These are phyloP conservation scores for Zygothrica quintamaculata DNA, from an alignment of 2,888 invertebrate genomes.

Conservation along the genomic window DNA sequence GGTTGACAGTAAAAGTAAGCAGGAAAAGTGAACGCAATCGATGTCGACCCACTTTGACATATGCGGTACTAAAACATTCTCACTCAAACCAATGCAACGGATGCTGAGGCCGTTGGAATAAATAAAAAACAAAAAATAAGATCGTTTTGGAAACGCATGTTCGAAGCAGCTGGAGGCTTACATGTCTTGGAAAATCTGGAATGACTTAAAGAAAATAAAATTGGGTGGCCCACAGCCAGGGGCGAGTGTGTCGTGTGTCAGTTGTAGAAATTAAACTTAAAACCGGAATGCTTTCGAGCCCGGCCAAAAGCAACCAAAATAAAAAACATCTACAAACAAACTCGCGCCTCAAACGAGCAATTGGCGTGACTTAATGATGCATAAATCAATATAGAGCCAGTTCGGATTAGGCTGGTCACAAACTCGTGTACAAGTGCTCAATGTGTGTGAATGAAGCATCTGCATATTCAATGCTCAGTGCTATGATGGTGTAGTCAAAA, in stretches of 20 bases:
- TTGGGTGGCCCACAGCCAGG: constrained; percentile 74
- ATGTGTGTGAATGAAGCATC: constrained; percentile 13
- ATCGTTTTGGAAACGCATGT: constrained; percentile 37
- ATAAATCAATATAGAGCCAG: constrained; percentile 66
- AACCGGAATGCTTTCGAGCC: constrained; percentile 25
- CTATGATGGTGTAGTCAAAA: constrained; percentile 10
- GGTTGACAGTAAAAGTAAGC: constrained; percentile 78
- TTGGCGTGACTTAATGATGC: constrained; percentile 80
- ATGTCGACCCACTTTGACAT: constrained; percentile 56
- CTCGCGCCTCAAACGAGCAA: constrained; percentile 66
- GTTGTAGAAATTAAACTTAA: constrained; percentile 57
- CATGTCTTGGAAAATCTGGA: constrained; percentile 41
- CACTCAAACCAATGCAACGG: constrained; percentile 13
- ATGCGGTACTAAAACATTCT: constrained; percentile 29
- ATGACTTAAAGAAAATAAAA: constrained; percentile 39
- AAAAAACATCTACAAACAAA: constrained; percentile 28
- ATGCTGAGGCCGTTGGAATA: constrained; percentile 4
- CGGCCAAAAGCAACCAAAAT: constrained; percentile 9
- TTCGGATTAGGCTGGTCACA: constrained; percentile 11
- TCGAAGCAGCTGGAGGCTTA: constrained; percentile 33
- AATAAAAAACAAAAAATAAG: constrained; percentile 23
- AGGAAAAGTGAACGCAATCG: constrained; percentile 75
- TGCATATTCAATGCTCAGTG: constrained; percentile 11
- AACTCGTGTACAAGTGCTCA: not conserved
- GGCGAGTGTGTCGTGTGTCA: constrained; percentile 60